Percentiles rank a stretch among this genome's conserved stretches.
Conservation (phyloP, 2,888 invertebrate genomes). For the Oscheius sp. region DNA sequence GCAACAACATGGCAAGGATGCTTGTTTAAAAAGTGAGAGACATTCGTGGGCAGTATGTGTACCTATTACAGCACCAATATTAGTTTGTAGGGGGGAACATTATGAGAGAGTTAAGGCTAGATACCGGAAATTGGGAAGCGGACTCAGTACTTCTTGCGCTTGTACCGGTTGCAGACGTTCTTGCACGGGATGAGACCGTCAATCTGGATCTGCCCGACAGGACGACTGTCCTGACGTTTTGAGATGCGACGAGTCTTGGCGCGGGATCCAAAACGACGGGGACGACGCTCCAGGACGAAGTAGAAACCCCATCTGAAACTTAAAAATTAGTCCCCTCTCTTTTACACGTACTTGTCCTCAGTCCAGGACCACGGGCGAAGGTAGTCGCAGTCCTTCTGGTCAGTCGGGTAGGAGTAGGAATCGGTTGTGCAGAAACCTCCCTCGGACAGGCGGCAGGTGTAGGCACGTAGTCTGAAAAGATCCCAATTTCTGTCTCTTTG, state of each 20-base stretch:
- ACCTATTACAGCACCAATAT: conserved; percentile 22
- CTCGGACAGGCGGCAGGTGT: conserved; percentile 53
- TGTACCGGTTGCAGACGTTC: conserved; percentile 36
- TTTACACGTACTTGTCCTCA: conserved; percentile 37
- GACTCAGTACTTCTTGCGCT: conserved; percentile 8
- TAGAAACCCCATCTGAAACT: conserved; percentile 56
- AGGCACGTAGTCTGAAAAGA: conserved; percentile 55
- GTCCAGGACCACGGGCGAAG: conserved; percentile 51
- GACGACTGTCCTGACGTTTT: conserved; percentile 34
- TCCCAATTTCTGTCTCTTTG: background rate
- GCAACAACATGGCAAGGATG: background rate
- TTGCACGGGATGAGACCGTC: conserved; percentile 44
- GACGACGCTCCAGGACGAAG: conserved; percentile 55
- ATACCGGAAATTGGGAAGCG: background rate
- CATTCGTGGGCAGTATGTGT: background rate
- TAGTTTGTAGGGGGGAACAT: background rate
- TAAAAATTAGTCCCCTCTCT: background rate
- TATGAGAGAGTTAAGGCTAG: conserved; percentile 5
- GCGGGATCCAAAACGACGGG: conserved; percentile 45
- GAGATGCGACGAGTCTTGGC: conserved; percentile 31
- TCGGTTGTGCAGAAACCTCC: conserved; percentile 59
- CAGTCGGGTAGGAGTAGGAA: conserved; percentile 46
- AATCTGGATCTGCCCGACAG: conserved; percentile 38
- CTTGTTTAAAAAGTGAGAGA: background rate
- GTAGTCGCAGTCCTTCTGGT: conserved; percentile 49